Percentiles rank a stretch among this genome's conserved stretches.
Conservation (phyloP, 2,113 vertebrate species). For the Anser cygnoides region DNA sequence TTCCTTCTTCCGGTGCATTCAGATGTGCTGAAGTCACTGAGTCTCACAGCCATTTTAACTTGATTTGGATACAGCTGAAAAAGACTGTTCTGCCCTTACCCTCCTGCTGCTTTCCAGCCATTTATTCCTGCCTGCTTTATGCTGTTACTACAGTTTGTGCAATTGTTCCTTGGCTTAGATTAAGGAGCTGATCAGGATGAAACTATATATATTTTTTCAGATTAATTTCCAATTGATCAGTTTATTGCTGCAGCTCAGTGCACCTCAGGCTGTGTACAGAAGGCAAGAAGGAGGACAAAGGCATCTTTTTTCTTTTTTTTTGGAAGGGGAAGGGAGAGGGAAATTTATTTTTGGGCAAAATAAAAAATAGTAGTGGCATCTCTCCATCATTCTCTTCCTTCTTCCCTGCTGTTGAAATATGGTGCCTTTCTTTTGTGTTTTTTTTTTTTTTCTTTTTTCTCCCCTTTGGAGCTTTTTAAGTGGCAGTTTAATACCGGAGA, state of each 20-base stretch:
- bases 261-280: not conserved
- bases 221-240: not conserved
- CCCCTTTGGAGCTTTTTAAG: not conserved
- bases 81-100: not conserved
- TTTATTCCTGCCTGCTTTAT: not conserved
- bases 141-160: not conserved
- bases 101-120: not conserved
- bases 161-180: not conserved
- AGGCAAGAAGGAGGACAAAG: not conserved
- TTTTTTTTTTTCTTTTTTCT: not conserved
- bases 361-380: not conserved
- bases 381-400: not conserved
- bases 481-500: not conserved
- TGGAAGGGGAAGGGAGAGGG: accelerated
- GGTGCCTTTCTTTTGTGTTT: not conserved
- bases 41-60: not conserved
- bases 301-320: not conserved
- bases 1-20: not conserved
- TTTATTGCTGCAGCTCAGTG: not conserved
- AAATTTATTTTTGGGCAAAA: not conserved
- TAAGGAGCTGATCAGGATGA: not conserved
- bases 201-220: not conserved
- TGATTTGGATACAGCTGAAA: not conserved
- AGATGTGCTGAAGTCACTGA: not conserved
- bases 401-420: not conserved